Evolutionary conservation across 23 tunicate species (phyloP).

Genomic region (Diplosoma virens): DNA sequence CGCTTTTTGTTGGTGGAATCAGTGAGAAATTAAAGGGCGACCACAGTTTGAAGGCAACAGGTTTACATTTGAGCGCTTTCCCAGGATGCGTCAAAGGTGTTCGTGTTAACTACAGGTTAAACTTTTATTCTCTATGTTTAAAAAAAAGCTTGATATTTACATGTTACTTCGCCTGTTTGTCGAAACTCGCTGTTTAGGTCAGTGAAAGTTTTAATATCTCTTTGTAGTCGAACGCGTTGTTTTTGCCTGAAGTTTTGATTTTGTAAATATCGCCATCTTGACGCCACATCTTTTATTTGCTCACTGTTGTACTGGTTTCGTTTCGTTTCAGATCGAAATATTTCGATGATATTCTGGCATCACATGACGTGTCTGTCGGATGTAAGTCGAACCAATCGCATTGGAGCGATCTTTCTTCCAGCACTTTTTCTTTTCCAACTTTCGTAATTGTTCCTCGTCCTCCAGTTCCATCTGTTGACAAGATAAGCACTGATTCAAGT

Average conservation of each 20-base stretch:
- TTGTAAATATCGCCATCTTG: too few relatives aligned
- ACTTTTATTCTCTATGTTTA: too few relatives aligned
- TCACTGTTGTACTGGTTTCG: too few relatives aligned
- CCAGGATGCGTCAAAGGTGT: constrained; percentile 78
- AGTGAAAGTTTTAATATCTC: too few relatives aligned
- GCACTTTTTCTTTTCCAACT: constrained; percentile 23
- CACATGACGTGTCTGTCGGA: constrained; percentile 51
- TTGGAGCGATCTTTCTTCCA: not conserved
- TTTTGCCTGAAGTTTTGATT: too few relatives aligned
- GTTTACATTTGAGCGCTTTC: constrained; percentile 38
- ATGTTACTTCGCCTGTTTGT: too few relatives aligned
- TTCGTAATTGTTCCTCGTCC: constrained; percentile 41
- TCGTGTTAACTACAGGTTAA: constrained; percentile 56
- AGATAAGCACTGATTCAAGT: not conserved
- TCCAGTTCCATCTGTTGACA: not conserved
- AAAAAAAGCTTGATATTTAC: too few relatives aligned
- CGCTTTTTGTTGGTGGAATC: constrained; percentile 71
- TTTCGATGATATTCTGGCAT: constrained; percentile 32
- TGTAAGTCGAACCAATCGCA: constrained; percentile 21
- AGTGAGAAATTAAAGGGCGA: constrained; percentile 1
- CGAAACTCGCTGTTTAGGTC: too few relatives aligned
- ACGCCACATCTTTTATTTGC: too few relatives aligned
- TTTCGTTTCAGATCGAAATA: constrained; percentile 46
- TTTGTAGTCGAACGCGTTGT: too few relatives aligned
- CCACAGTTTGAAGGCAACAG: not conserved